Percentiles rank a stretch among this genome's conserved stretches.
Conservation (phyloP, 2,888 invertebrate genomes). For the Nesidiocoris tenuis region DNA sequence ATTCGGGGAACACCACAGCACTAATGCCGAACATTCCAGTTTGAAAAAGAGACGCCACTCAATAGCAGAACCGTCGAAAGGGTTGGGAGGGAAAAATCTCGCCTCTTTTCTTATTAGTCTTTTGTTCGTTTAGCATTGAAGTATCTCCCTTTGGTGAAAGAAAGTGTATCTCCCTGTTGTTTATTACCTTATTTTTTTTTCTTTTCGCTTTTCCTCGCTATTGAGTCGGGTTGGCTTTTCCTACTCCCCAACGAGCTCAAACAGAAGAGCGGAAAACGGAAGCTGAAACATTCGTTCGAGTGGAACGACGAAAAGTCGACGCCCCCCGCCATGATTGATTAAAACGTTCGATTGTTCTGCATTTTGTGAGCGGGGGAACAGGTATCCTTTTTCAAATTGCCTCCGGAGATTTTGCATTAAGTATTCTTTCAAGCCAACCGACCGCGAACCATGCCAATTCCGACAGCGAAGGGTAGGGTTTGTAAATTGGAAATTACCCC, state of each 20-base stretch:
- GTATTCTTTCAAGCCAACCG: too few species aligned
- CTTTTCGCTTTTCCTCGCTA: neutral
- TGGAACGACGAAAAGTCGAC: constrained; percentile 8
- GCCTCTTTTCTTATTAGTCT: constrained; percentile 34
- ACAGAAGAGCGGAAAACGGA: constrained; percentile 10
- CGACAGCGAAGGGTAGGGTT: too few species aligned
- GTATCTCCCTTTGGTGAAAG: constrained; percentile 4
- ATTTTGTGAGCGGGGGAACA: constrained; percentile 8
- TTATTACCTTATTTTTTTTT: constrained; percentile 10
- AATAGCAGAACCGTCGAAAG: neutral
- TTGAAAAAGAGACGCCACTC: neutral
- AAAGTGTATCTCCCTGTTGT: constrained; percentile 32
- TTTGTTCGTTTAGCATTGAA: constrained; percentile 21
- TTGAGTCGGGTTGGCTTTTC: neutral
- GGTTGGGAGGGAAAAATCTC: constrained; percentile 28
- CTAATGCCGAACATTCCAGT: neutral
- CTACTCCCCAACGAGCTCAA: neutral
- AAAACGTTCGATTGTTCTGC: constrained; percentile 38
- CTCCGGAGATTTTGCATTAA: neutral
- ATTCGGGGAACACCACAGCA: neutral
- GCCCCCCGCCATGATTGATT: constrained; percentile 30
- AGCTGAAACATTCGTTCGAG: constrained; percentile 28
- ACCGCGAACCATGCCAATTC: too few species aligned
- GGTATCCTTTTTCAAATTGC: constrained; percentile 1
- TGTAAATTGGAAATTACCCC: too few species aligned